These are phyloP conservation scores for Apoda limacodes DNA, from an alignment of 2,888 invertebrate genomes.

Conservation along the genomic window DNA sequence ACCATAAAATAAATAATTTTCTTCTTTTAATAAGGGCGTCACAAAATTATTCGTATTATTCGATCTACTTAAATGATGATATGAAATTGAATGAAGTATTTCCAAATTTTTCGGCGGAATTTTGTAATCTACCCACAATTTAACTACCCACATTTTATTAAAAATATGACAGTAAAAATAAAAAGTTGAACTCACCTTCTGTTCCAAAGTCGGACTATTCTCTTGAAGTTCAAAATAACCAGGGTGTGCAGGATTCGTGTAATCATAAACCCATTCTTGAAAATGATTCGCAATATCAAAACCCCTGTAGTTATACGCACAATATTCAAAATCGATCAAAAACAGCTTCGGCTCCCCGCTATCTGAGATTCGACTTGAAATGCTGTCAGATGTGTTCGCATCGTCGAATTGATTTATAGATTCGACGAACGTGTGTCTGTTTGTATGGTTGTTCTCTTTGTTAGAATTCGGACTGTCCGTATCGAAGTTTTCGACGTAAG, in stretches of 20 bases:
- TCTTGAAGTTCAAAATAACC: constrained; percentile 77
- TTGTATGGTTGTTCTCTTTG: constrained; percentile 23
- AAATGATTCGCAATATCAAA: constrained; percentile 97
- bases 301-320: constrained; percentile 89
- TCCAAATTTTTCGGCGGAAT: too few species aligned
- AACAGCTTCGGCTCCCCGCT: constrained; percentile 74
- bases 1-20: too few species aligned
- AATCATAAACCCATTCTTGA: constrained; percentile 92
- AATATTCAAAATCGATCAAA: constrained; percentile 94
- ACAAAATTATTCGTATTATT: too few species aligned
- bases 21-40: too few species aligned
- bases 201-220: constrained; percentile 80
- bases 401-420: constrained; percentile 31
- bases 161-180: constrained; percentile 1
- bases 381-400: constrained; percentile 45
- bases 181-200: constrained; percentile 72
- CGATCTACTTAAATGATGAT: too few species aligned
- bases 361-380: constrained; percentile 41
- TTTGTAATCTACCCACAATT: too few species aligned
- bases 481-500: too few species aligned
- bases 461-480: constrained; percentile 12
- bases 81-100: too few species aligned
- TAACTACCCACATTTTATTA: neutral
- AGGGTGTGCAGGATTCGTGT: constrained; percentile 81
- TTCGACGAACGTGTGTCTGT: constrained; percentile 8